Percentiles rank a stretch among this genome's conserved stretches.
Conservation (phyloP, 2,888 invertebrate genomes). For the Folsomia manolachei region DNA sequence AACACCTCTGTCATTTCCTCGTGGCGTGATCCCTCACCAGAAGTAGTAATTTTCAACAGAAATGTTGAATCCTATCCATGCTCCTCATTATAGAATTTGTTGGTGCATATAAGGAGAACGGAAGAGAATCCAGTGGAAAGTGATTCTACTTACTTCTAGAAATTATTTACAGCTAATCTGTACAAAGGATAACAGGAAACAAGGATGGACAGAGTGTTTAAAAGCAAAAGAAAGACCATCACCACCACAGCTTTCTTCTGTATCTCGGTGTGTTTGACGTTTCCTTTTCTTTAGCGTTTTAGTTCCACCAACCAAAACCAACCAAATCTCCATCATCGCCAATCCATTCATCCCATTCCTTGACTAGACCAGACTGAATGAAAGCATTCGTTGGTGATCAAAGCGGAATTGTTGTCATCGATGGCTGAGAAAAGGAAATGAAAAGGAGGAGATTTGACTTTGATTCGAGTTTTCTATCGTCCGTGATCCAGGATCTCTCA, state of each 20-base stretch:
- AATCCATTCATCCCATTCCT: neutral
- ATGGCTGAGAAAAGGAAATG: constrained; percentile 9
- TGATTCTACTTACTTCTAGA: neutral
- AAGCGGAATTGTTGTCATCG: constrained; percentile 16
- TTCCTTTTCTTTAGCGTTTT: constrained; percentile 16
- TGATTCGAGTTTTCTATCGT: constrained; percentile 11
- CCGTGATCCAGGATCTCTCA: constrained; percentile 2
- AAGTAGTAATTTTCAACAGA: too few species aligned
- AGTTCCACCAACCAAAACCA: neutral
- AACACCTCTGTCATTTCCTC: too few species aligned
- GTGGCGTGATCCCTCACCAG: too few species aligned
- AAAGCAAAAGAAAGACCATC: neutral
- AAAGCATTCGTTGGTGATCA: constrained; percentile 12
- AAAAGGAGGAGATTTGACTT: constrained; percentile 14
- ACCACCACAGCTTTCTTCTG: neutral
- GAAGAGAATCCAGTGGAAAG: neutral
- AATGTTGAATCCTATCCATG: too few species aligned
- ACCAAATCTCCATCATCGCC: neutral
- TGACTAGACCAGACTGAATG: neutral
- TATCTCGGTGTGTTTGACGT: constrained; percentile 5
- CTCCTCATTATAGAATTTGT: too few species aligned
- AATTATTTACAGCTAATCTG: constrained; percentile 14
- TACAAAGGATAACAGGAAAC: neutral
- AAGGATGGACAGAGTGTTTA: too few species aligned
- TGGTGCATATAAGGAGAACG: too few species aligned